Conservation (phyloP, 2,113 vertebrate species). For the Forbesichthys agassizii region DNA sequence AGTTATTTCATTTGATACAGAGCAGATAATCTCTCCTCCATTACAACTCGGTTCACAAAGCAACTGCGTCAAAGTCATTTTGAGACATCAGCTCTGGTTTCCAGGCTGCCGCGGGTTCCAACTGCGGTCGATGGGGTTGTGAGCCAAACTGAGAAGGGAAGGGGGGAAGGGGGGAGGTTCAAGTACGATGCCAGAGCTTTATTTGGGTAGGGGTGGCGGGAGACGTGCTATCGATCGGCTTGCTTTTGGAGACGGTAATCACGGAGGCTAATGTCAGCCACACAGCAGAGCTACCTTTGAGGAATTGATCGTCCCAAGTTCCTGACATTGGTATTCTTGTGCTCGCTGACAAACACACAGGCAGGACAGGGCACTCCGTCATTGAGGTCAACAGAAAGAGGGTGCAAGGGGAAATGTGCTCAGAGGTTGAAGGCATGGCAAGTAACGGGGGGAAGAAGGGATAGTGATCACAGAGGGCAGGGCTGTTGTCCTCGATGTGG, state of each 20-base stretch:
- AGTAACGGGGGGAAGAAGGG: neutral
- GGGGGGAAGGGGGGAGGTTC: constrained; percentile 12
- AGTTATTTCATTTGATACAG: constrained; percentile 34
- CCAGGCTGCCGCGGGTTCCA: constrained; percentile 13
- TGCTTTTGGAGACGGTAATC: constrained; percentile 63
- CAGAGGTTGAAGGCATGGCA: constrained; percentile 2
- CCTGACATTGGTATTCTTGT: constrained; percentile 64
- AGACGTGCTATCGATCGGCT: constrained; percentile 51
- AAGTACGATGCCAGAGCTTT: constrained; percentile 29
- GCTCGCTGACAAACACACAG: constrained; percentile 50
- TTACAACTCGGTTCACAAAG: constrained; percentile 36
- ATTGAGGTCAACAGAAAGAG: constrained; percentile 43
- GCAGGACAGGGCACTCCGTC: constrained; percentile 50
- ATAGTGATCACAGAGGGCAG: neutral
- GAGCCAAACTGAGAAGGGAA: constrained; percentile 4
- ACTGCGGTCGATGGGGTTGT: constrained; percentile 37
- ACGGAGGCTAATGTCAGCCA: constrained; percentile 60
- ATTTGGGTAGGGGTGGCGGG: constrained; percentile 27
- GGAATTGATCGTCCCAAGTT: constrained; percentile 64
- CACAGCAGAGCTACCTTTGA: constrained; percentile 59
- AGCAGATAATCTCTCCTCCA: constrained; percentile 32
- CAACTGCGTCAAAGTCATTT: constrained; percentile 13
- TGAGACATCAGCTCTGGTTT: constrained; percentile 18
- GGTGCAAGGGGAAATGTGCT: constrained; percentile 4
- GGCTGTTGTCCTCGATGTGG: constrained; percentile 49